Conservation (phyloP, 2,888 invertebrate genomes). For the Diarsia dahlii region DNA sequence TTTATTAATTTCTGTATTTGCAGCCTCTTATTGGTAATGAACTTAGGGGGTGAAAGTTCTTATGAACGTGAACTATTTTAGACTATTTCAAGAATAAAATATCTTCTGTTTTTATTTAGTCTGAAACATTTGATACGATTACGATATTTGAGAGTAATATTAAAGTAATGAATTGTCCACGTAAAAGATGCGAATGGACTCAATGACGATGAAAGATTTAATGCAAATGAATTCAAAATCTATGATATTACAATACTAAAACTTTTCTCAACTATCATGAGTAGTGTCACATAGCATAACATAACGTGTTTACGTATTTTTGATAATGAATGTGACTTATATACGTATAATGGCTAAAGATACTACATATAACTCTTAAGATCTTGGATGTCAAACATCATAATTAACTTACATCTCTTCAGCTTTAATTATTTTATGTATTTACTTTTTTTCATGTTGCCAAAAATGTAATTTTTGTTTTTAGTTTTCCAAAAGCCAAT, state of each 20-base stretch:
- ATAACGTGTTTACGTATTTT: neutral
- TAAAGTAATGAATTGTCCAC: no score
- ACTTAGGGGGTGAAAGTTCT: neutral
- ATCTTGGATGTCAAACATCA: conserved; percentile 3
- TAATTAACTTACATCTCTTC: neutral
- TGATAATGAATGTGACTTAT: neutral
- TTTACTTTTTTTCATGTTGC: neutral
- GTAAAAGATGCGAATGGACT: no score
- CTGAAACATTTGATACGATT: neutral
- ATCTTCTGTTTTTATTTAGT: neutral
- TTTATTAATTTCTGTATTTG: conserved; percentile 21
- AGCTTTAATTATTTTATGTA: neutral
- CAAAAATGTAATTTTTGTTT: conserved; percentile 6
- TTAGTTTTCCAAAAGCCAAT: neutral
- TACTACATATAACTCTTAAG: neutral
- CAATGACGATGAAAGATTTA: no score
- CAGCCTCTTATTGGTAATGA: neutral
- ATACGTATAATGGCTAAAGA: conserved; percentile 5
- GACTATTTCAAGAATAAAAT: neutral
- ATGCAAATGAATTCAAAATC: no score
- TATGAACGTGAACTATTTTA: no score
- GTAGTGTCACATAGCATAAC: neutral
- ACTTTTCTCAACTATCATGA: neutral
- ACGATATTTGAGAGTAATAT: neutral
- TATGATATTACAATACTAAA: no score